Evolutionary conservation across 1,140 invertebrate genomes (phyloP).

Genomic region (Platyura marginata): DNA sequence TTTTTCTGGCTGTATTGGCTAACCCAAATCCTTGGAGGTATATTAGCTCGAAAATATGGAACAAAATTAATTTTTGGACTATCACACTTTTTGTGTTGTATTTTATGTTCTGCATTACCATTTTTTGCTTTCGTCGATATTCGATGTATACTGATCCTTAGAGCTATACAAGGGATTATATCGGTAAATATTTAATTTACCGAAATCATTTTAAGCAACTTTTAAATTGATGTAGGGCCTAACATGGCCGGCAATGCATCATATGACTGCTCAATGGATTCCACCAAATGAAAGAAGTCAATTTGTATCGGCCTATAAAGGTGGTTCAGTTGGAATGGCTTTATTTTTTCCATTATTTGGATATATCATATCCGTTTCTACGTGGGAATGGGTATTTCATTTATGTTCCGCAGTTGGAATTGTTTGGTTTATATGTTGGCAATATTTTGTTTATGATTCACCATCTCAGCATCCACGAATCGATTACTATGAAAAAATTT

Average conservation of each 20-base stretch:
- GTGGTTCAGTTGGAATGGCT: conserved; percentile 45
- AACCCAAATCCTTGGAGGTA: conserved; percentile 53
- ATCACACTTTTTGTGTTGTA: conserved; percentile 42
- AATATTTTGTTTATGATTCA: conserved; percentile 39
- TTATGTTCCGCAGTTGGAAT: conserved; percentile 40
- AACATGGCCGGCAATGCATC: conserved; percentile 65
- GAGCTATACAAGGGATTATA: conserved; percentile 52
- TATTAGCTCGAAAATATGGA: conserved; percentile 48
- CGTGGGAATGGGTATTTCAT: conserved; percentile 64
- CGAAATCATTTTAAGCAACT: not conserved
- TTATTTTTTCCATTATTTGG: conserved; percentile 50
- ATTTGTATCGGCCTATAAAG: conserved; percentile 49
- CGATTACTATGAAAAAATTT: conserved; percentile 38
- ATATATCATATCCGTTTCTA: conserved; percentile 36
- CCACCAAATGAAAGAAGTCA: conserved; percentile 60
- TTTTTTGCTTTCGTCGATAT: too few relatives aligned
- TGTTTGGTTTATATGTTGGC: conserved; percentile 49
- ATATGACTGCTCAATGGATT: conserved; percentile 66
- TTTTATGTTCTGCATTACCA: conserved; percentile 54
- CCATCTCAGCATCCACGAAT: conserved; percentile 62
- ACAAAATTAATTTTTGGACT: conserved; percentile 50
- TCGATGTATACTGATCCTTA: too few relatives aligned
- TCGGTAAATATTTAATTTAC: conserved; percentile 32
- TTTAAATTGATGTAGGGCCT: conserved; percentile 45
- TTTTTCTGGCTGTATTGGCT: conserved; percentile 60